Base-by-base conservation (phyloP, 1,140 invertebrate genomes). In the Yoshiicerus persimilis region DNA sequence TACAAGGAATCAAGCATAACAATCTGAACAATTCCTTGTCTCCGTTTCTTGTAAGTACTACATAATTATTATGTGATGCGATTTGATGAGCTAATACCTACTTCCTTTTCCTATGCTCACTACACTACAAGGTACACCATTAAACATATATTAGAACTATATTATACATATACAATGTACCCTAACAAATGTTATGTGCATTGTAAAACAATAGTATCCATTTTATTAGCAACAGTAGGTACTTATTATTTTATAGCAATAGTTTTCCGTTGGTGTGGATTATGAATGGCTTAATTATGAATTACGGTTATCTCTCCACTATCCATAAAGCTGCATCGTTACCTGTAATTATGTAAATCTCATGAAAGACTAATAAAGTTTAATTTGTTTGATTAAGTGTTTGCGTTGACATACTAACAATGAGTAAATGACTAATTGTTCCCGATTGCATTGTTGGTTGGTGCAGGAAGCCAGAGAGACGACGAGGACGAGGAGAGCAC, bases 401-500 rank as follows among this genome's bases (percentile, higher is more conserved):
- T 16, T 0, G 47, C 20, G 47, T 20, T 56, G 47, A 56, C 47
- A 56, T 16, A n/a, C 41, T 56, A 56, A 56, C 47, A 56, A 56
- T 56, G 47, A n/a, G 47, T 4, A 11, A 20, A 47, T 47, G 41
- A 47, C 41, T 47, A 56, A 56, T 56, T 56, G 47, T 16, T 56
- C n/a, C 4, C 2, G 11, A 11, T 41, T 47, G 41, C 1, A 8
- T 30, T 47, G 80, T 27, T 30, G n/a, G n/a, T 11, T 38, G 32
- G 32, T 87, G 34, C 34, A 91, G 90, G 90, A 25, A 91, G 90
- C 32, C 77, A 70, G 32, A 89, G 89, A 36, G 89, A 89, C 77
- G 90, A 90, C 23, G 89, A 90, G 13, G 89, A 89, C 84, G 90
- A 88, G n/a, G 90, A 90, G 13, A 89, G 89, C 32, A 89, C 86